phyloP scores from a whole-genome alignment of 2,113 vertebrate genomes.

The Atractosteus spatula region DNA sequence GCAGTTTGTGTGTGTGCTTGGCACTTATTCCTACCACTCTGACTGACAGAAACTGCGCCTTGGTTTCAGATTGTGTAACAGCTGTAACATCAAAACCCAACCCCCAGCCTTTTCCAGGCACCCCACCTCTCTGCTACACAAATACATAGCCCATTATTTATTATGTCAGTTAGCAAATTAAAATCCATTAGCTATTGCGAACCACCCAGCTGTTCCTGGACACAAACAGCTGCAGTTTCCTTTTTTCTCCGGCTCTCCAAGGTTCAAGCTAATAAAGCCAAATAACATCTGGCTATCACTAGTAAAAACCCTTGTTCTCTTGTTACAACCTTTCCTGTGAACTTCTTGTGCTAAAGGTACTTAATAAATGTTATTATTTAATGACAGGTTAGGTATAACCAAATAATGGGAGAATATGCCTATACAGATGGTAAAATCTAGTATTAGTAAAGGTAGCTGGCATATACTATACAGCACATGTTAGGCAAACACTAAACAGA shows the following conservation, averaged over 20 bases:
- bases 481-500: no score
- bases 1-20: not conserved
- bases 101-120: no score
- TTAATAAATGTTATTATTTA: no score
- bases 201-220: not conserved
- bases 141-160: not conserved
- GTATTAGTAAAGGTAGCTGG: no score
- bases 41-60: not conserved
- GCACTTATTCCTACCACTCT: not conserved
- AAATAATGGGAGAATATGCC: no score
- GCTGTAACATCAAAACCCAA: not conserved
- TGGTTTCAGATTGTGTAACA: constrained; percentile 1
- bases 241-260: not conserved
- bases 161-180: not conserved
- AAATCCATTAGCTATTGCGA: not conserved
- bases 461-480: no score
- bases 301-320: not conserved
- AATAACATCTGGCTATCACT: not conserved
- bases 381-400: no score
- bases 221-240: not conserved
- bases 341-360: no score
- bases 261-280: not conserved
- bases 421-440: no score
- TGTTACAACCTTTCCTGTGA: not conserved
- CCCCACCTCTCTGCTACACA: not conserved